Evolutionary conservation across 2,797 vertebrate species (phyloP), one percentile per base, ranked within the genome.

Genomic region (Sandelia bainsii): DNA sequence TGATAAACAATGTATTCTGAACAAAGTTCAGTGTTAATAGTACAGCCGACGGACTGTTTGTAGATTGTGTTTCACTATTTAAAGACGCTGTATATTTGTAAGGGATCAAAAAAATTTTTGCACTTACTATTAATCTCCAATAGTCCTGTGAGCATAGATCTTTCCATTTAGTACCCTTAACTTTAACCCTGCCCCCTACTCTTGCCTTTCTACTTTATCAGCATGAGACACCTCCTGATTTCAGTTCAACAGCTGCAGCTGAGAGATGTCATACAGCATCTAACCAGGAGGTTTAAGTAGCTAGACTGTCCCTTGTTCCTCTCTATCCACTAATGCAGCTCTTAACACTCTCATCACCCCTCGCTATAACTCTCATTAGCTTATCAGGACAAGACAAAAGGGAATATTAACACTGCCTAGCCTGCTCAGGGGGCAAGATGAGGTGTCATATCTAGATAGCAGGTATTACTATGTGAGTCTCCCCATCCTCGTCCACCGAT

Each of bases 321-420:
- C 81, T 81, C 71, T 27, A 70, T 83, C 85, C 86, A 85, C 83
- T 91, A 91, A 92, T 87, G 81, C 88, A 81, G 78, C 79, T 79
- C 78, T 52, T 82, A 89, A 83, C 76, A 72, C 89, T 67, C 68
- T 71, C 79, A 80, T 85, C 90, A 80, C 87, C 83, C 67, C 62
- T 72, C 4, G n/a, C 79, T 79, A 48, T 78, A 87, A 88, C 84
- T 73, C 88, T 91, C 89, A 93, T 92, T 93, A 93, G 75, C 90
- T 89, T 92, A 93, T 92, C 92, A 49, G 82, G 77, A 93, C 91
- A 91, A 92, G 90, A 92, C 92, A 93, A 93, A 91, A 69, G 91
- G 75, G 86, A 87, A 84, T 88, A 90, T 87, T 88, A 90, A 77
- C 87, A 79, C 13, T 25, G 25, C 62, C 81, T 56, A 65, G 61